phyloP scores from a whole-genome alignment of 2,888 invertebrate genomes.

The Nomada hirtipes region DNA sequence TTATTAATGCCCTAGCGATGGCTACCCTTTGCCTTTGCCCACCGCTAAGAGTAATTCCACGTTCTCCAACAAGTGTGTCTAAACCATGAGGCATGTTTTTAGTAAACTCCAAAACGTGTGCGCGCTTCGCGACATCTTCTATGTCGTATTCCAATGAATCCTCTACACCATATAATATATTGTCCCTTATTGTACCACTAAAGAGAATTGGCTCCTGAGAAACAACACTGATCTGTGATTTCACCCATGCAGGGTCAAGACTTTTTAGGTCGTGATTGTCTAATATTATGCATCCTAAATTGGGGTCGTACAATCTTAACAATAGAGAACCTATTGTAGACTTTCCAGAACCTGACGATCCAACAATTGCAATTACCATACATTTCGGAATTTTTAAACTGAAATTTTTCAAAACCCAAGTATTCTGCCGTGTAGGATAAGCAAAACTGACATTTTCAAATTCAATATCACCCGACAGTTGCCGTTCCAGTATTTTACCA shows the following conservation, averaged over 20 bases:
- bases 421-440: constrained; percentile 89
- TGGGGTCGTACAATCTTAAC: constrained; percentile 94
- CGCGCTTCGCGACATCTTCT: constrained; percentile 90
- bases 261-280: constrained; percentile 91
- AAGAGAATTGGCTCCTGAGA: constrained; percentile 97
- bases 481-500: constrained; percentile 80
- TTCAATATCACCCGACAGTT: constrained; percentile 88
- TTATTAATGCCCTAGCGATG: constrained; percentile 95
- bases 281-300: constrained; percentile 88
- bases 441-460: constrained; percentile 91
- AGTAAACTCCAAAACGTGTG: constrained; percentile 94
- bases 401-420: constrained; percentile 88
- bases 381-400: constrained; percentile 89
- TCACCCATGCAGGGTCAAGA: constrained; percentile 93
- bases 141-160: constrained; percentile 86
- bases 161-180: constrained; percentile 94
- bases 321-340: constrained; percentile 95
- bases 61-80: constrained; percentile 94
- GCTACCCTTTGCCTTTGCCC: constrained; percentile 97
- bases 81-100: constrained; percentile 89
- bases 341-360: constrained; percentile 97
- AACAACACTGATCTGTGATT: constrained; percentile 94
- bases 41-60: constrained; percentile 95
- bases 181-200: constrained; percentile 94
- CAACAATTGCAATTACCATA: constrained; percentile 92